A percentile compares a stretch with the other conserved stretches of the same genome.
Conservation (phyloP, 2,888 invertebrate species). For the Ophion ventricosus region DNA sequence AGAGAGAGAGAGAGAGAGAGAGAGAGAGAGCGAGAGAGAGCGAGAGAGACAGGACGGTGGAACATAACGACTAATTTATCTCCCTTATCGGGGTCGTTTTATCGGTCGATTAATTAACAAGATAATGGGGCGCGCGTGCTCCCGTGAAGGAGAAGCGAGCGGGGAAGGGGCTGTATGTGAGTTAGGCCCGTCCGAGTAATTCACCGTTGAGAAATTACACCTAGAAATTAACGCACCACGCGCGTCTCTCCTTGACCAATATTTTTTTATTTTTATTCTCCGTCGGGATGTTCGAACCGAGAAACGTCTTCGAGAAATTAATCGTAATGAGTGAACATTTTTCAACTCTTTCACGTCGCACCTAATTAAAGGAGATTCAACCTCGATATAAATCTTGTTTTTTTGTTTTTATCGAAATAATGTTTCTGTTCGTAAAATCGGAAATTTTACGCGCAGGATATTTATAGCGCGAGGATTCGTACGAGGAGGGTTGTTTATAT, state of each 20-base stretch:
- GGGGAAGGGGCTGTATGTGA: constrained; percentile 8
- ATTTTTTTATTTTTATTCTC: background rate
- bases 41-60: constrained; percentile 1
- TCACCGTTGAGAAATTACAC: constrained; percentile 53
- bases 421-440: background rate
- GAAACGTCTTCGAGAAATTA: background rate
- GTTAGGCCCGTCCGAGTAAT: constrained; percentile 54
- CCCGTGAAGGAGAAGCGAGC: constrained; percentile 43
- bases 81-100: constrained; percentile 64
- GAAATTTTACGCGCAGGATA: background rate
- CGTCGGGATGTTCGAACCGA: background rate
- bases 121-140: constrained; percentile 59
- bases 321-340: no score
- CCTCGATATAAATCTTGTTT: background rate
- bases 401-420: background rate
- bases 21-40: no score
- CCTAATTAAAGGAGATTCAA: background rate
- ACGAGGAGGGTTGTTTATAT: constrained; percentile 43
- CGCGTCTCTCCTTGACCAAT: background rate
- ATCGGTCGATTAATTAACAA: constrained; percentile 68
- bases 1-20: no score
- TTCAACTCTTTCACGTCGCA: background rate
- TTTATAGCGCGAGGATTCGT: constrained; percentile 37
- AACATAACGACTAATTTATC: constrained; percentile 64
- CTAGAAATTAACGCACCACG: constrained; percentile 38